A percentile compares a stretch with the other conserved stretches of the same genome.
phyloP scores from a whole-genome alignment of 2,113 vertebrate genomes.

The Psephotus haematonotus region DNA sequence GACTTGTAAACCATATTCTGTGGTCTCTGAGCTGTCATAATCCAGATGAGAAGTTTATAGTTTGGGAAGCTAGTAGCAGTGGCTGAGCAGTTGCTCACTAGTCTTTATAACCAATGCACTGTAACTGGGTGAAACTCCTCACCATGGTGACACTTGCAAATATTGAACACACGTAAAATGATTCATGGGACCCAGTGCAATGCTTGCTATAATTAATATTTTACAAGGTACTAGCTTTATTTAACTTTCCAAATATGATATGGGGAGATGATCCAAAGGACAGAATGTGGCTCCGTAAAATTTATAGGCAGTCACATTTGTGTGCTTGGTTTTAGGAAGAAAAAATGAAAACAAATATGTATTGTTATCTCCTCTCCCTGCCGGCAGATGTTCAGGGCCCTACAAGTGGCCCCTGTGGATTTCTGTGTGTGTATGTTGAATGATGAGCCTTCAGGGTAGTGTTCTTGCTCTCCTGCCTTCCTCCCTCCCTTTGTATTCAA shows the following conservation, averaged over 20 bases:
- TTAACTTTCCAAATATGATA: conserved; percentile 4
- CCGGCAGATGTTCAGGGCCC: background rate
- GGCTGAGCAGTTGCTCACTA: background rate
- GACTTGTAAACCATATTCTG: background rate
- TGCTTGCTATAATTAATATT: conserved; percentile 43
- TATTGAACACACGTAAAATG: background rate
- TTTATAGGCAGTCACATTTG: background rate
- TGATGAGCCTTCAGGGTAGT: background rate
- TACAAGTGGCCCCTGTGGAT: background rate
- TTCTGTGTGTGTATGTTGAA: background rate
- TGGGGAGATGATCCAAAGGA: background rate
- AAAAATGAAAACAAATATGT: background rate
- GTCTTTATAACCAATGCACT: background rate
- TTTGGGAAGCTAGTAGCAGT: conserved; percentile 7
- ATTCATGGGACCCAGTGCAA: background rate
- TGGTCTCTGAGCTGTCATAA: background rate
- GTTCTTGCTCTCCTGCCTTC: background rate
- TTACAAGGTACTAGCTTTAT: conserved; percentile 5
- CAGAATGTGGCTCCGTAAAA: background rate
- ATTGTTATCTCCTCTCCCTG: background rate
- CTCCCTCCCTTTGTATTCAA: background rate
- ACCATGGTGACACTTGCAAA: conserved; percentile 61
- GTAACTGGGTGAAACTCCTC: conserved; percentile 25
- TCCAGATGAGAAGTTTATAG: conserved; percentile 11
- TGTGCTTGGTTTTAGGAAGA: background rate